Conservation (phyloP, 1,140 invertebrate species). For the Musca vetustissima region DNA sequence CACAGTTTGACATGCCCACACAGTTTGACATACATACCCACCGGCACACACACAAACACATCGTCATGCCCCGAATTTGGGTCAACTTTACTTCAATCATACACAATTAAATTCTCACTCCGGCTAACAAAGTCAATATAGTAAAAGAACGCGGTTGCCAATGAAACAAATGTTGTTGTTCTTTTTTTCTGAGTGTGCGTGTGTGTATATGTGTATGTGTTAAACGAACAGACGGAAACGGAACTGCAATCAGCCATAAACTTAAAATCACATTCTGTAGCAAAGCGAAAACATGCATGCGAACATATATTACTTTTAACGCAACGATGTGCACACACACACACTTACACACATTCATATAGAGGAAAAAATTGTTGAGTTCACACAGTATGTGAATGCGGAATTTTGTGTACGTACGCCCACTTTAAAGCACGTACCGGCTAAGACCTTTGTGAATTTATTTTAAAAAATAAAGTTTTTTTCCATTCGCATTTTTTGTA, state of each 20-base stretch:
- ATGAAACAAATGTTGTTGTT: neutral
- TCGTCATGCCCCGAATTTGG: too few relatives aligned
- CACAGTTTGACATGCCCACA: too few relatives aligned
- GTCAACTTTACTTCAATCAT: neutral
- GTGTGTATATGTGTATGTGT: neutral
- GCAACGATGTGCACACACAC: neutral
- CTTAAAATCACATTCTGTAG: conserved; percentile 8
- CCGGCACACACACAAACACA: too few relatives aligned
- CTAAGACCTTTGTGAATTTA: too few relatives aligned
- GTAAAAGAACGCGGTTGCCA: neutral
- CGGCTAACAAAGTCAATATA: neutral
- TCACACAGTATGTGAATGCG: neutral
- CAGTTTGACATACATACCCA: too few relatives aligned
- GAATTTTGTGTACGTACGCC: neutral
- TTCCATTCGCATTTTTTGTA: neutral
- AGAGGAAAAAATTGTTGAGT: neutral
- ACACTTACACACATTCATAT: conserved; percentile 6
- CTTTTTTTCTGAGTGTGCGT: too few relatives aligned
- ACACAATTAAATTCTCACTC: neutral
- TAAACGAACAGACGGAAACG: conserved; percentile 11
- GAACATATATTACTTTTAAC: neutral
- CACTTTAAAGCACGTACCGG: neutral
- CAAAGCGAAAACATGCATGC: neutral
- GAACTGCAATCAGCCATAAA: conserved; percentile 20
- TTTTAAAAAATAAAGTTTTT: neutral